phyloP scores from a whole-genome alignment of 2,797 vertebrate species.

The Lithobates pipiens region DNA sequence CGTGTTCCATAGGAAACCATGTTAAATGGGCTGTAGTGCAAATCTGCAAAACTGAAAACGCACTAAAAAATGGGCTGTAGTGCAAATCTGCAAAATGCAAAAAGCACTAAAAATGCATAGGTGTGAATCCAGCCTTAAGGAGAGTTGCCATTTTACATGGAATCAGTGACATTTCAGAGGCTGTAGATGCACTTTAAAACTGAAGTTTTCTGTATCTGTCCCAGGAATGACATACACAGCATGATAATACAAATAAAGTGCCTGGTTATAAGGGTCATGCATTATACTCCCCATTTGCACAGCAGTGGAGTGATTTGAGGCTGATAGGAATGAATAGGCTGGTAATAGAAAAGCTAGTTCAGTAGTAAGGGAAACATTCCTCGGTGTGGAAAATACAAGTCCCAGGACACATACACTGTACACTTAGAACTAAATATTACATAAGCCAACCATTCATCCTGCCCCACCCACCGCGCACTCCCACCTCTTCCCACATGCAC shows the following conservation, averaged over 20 bases:
- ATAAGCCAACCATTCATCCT: slow-evolving; percentile 51
- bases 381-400: background rate
- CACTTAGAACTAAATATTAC: slow-evolving; percentile 15
- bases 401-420: background rate
- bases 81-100: no score
- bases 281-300: background rate
- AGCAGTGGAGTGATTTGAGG: background rate
- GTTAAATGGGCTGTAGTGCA: no score
- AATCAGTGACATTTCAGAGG: no score
- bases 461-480: slow-evolving; percentile 32
- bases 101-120: no score
- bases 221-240: background rate
- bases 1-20: no score
- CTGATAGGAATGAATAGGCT: background rate
- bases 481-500: slow-evolving; percentile 12
- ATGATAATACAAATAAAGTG: background rate
- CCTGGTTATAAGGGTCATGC: background rate
- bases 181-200: background rate
- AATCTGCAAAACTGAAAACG: no score
- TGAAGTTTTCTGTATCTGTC: background rate
- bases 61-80: no score
- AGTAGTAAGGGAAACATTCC: background rate
- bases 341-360: background rate
- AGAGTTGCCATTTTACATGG: background rate
- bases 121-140: no score